Percentiles rank a stretch among this genome's conserved stretches.
Conservation (phyloP, 2,113 vertebrate genomes). For the Bubo scandiacus region DNA sequence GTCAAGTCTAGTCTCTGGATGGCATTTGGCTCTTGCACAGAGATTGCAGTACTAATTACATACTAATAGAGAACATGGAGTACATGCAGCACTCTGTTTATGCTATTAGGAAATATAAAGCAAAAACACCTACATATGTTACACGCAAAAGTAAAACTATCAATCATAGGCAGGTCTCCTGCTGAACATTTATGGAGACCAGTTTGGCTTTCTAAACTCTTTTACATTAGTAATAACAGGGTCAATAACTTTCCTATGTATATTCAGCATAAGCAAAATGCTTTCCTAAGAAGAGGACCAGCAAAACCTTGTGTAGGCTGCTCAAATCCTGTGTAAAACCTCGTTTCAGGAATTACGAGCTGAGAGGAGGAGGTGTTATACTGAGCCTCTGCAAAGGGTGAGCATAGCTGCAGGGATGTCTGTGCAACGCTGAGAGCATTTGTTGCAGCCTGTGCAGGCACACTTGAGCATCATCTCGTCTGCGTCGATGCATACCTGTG, state of each 20-base stretch:
- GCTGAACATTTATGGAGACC: background rate
- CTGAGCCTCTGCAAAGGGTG: background rate
- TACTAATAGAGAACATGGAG: background rate
- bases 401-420: background rate
- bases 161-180: background rate
- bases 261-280: background rate
- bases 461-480: background rate
- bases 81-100: background rate
- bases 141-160: background rate
- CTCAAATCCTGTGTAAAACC: background rate
- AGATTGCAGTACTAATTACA: background rate
- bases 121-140: background rate
- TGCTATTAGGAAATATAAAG: background rate
- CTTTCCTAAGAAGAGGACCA: background rate
- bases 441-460: background rate
- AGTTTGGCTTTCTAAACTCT: background rate
- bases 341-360: background rate
- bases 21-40: background rate
- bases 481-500: background rate
- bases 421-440: background rate
- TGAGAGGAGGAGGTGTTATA: background rate
- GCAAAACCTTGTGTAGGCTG: slow-evolving; percentile 9
- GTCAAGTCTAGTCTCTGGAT: background rate
- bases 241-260: background rate
- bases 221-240: background rate